These are phyloP conservation scores for Himalopsyche kuldschensis DNA, from an alignment of 2,888 invertebrate genomes.

Conservation along the genomic window DNA sequence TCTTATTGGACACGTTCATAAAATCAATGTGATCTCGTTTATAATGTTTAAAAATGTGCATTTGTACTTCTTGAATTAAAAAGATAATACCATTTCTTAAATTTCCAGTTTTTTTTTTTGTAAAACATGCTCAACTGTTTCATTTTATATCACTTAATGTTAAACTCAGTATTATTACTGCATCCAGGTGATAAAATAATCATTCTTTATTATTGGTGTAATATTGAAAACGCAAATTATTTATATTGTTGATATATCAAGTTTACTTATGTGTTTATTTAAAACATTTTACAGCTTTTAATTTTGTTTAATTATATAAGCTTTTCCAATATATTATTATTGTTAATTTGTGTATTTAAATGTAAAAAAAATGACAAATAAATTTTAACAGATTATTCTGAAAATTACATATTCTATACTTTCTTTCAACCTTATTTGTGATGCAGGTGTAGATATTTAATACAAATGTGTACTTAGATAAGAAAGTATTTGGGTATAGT, in stretches of 20 bases:
- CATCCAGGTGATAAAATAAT: not conserved
- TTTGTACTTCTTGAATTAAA: slow-evolving; percentile 2
- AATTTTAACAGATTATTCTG: slow-evolving; percentile 10
- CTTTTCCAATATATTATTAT: slow-evolving; percentile 15
- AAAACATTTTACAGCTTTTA: slow-evolving; percentile 5
- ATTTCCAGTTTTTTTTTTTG: slow-evolving; percentile 4
- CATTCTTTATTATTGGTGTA: not conserved
- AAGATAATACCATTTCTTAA: not conserved
- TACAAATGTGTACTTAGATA: no score
- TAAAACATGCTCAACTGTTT: not conserved
- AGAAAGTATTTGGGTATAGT: no score
- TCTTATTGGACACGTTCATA: slow-evolving; percentile 46
- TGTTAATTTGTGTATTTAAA: slow-evolving; percentile 23
- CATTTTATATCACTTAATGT: not conserved
- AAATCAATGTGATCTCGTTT: slow-evolving; percentile 31
- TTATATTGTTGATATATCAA: slow-evolving; percentile 3
- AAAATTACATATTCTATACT: not conserved
- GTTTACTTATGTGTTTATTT: not conserved
- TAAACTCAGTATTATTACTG: not conserved
- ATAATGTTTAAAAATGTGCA: not conserved
- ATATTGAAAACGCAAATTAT: slow-evolving; percentile 5
- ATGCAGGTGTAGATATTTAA: no score
- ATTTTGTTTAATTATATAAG: slow-evolving; percentile 10
- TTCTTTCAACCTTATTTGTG: no score
- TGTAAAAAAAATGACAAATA: slow-evolving; percentile 19